Evolutionary conservation across 2,113 vertebrate genomes (phyloP).

Genomic region (Eurystomus gularis): DNA sequence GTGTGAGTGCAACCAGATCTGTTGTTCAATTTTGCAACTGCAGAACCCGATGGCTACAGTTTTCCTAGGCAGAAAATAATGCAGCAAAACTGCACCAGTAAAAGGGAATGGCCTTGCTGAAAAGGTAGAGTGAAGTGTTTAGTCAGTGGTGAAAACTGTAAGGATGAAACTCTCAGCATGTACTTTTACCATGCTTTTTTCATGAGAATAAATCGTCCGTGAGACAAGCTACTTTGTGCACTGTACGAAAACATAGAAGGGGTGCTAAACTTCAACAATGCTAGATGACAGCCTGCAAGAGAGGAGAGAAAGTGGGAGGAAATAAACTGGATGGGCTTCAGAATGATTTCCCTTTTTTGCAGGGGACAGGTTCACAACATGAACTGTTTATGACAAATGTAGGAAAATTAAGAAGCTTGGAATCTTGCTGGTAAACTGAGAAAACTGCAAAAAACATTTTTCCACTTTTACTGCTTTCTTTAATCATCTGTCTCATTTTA

Average conservation of each 20-base stretch:
- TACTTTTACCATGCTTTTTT: background rate
- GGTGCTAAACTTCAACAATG: background rate
- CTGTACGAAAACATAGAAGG: rapidly evolving
- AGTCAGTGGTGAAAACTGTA: rapidly evolving
- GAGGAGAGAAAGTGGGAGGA: background rate
- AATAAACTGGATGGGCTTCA: background rate
- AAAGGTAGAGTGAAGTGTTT: background rate
- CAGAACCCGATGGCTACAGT: background rate
- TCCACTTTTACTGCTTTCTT: background rate
- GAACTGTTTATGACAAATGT: background rate
- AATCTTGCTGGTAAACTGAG: background rate
- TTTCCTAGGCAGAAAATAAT: rapidly evolving
- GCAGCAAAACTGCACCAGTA: rapidly evolving
- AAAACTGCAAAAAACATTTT: background rate
- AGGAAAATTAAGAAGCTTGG: background rate
- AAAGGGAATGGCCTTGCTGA: rapidly evolving
- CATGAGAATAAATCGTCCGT: background rate
- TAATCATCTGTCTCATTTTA: background rate
- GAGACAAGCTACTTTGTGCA: background rate
- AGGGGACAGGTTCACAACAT: background rate
- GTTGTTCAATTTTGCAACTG: background rate
- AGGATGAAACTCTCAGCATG: background rate
- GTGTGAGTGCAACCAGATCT: background rate
- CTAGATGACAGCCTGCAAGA: background rate
- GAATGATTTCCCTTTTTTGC: background rate